Base-by-base conservation (phyloP, 2,797 vertebrate species). In the Cichlasoma orientale region DNA sequence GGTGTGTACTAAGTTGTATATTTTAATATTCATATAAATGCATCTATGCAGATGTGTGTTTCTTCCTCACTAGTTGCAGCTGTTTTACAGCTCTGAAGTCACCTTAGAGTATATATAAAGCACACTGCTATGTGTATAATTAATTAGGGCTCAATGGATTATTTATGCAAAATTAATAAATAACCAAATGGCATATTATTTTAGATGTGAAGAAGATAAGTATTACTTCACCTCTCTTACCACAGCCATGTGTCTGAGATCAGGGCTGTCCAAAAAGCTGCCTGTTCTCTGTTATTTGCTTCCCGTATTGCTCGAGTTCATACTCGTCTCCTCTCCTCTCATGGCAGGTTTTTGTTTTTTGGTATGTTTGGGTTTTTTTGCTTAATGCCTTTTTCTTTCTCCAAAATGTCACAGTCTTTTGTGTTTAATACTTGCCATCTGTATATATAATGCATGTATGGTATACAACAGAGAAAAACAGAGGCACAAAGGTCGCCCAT, bases 231-330 rank as follows among this genome's bases (percentile, higher is more conserved):
- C 66, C 18, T 78, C 5, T 79, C 29, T 68, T 72, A 56, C 72
- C 59, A 56, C 57, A 77, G 16, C 61, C 3, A 21, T 55, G 13
- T 54, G 33, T 78, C 7, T 68, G n/a, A 27, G 53, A 50, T 74
- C 53, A 73, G 29, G n/a, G 78, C 72, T 71, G 54, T 50, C 63
- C 29, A 79, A 56, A 82, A 77, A 29, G 1, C 63, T 50, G 18
- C 44, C 63, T 50, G 63, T 29, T 27, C 74, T 80, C 6, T 47
- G 82, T 68, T 56, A 58, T 72, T 78, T 23, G 78, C 61, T 55
- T 56, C 11, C 27, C 12, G 27, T 69, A 47, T 47, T 1, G 44
- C 27, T 66, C 10, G 27, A 47, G 10, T 66, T 47, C 16, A 2
- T 19, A 27, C 41, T 19, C 27, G 13, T 47, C 3, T 66, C 16